Percentiles rank a stretch among this genome's conserved stretches.
phyloP scores from a whole-genome alignment of 2,113 vertebrate genomes.

The Australoheros scitulus region DNA sequence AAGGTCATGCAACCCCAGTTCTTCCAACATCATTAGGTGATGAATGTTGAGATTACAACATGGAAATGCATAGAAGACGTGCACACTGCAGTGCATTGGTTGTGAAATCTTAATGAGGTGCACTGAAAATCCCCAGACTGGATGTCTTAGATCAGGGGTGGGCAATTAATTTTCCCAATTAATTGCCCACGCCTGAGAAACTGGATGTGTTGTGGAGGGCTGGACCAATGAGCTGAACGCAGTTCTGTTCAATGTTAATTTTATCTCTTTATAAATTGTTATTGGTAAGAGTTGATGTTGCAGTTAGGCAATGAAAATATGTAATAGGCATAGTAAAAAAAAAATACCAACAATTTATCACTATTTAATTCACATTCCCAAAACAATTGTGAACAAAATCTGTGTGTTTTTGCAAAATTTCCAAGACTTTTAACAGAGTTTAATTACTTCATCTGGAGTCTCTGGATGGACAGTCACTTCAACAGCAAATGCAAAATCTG shows the following conservation, averaged over 20 bases:
- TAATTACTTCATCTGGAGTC: too few relatives aligned
- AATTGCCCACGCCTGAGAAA: background rate
- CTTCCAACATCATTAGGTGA: background rate
- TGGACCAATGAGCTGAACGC: background rate
- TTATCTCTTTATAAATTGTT: background rate
- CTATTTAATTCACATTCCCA: too few relatives aligned
- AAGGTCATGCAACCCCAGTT: background rate
- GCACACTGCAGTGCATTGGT: background rate
- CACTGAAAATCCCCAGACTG: conserved; percentile 10
- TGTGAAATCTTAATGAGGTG: background rate
- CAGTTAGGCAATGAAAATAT: too few relatives aligned
- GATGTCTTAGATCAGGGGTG: background rate
- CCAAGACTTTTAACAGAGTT: too few relatives aligned
- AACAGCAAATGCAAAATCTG: too few relatives aligned
- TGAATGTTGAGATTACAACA: background rate
- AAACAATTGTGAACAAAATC: too few relatives aligned
- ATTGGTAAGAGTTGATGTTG: background rate
- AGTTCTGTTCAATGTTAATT: background rate
- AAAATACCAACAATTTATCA: too few relatives aligned
- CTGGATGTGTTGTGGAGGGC: background rate
- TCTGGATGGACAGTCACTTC: too few relatives aligned
- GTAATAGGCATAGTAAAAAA: too few relatives aligned
- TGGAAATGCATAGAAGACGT: background rate
- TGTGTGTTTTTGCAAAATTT: too few relatives aligned
- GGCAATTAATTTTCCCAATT: background rate